A percentile compares a stretch with the other conserved stretches of the same genome.
These are phyloP conservation scores for Cosmia trapezina DNA, from an alignment of 2,888 invertebrate species.

Conservation along the genomic window DNA sequence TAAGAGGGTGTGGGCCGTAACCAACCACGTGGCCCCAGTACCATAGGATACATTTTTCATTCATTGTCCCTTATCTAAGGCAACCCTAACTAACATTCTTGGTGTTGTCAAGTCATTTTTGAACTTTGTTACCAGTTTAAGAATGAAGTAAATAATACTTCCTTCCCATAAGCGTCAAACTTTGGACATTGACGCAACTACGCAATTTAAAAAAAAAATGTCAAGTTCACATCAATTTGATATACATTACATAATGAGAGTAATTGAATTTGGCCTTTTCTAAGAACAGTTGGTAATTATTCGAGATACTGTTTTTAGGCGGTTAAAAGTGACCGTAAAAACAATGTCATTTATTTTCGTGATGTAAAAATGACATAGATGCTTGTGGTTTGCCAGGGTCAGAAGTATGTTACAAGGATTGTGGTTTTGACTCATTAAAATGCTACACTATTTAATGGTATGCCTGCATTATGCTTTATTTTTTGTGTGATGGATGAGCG, in stretches of 20 bases:
- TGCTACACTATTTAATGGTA: background rate
- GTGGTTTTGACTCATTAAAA: conserved; percentile 33
- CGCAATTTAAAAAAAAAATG: conserved; percentile 7
- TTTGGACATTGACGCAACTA: conserved; percentile 13
- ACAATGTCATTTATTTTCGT: conserved; percentile 4
- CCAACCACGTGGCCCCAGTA: background rate
- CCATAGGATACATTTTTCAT: background rate
- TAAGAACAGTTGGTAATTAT: conserved; percentile 15
- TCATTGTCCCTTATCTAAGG: background rate
- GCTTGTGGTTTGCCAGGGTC: conserved; percentile 44
- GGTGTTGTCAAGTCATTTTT: too few species aligned
- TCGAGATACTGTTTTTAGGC: background rate
- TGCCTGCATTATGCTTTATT: background rate
- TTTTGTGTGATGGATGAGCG: background rate
- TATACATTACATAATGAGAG: conserved; percentile 16
- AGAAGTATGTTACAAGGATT: conserved; percentile 29
- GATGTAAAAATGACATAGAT: conserved; percentile 9
- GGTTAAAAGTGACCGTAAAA: background rate
- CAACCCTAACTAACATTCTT: background rate
- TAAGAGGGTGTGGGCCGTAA: too few species aligned
- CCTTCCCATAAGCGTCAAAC: background rate
- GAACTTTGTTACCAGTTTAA: background rate
- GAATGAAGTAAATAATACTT: background rate
- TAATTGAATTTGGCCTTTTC: conserved; percentile 28
- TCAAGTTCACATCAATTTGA: conserved; percentile 43